These are phyloP conservation scores for Amia ocellicauda DNA, from an alignment of 2,113 vertebrate genomes.

Conservation along the genomic window DNA sequence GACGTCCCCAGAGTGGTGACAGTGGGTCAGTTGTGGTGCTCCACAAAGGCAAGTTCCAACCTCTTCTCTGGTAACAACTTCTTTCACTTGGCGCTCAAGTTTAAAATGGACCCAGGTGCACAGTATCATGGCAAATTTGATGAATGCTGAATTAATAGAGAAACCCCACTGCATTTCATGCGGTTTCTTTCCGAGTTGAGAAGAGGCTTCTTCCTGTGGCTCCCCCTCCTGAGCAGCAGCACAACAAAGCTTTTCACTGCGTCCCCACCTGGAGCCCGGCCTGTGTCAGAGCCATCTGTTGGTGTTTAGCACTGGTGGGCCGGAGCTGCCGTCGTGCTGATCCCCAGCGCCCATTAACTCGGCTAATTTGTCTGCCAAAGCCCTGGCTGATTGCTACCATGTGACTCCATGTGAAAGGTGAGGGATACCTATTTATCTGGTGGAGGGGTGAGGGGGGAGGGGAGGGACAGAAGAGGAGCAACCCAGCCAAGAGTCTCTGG, in stretches of 20 bases:
- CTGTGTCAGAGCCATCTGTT: slow-evolving; percentile 54
- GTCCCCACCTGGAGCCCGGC: slow-evolving; percentile 13
- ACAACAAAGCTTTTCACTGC: slow-evolving; percentile 12
- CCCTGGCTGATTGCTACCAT: slow-evolving; percentile 64
- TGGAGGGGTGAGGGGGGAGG: slow-evolving; percentile 16
- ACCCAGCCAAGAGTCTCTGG: not conserved
- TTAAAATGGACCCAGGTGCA: too few relatives aligned
- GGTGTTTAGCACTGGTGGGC: slow-evolving; percentile 58
- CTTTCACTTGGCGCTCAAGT: too few relatives aligned
- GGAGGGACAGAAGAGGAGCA: slow-evolving; percentile 3
- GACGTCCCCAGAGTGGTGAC: too few relatives aligned
- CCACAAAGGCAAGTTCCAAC: too few relatives aligned
- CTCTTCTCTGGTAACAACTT: too few relatives aligned
- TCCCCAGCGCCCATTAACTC: slow-evolving; percentile 62
- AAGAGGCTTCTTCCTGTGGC: not conserved
- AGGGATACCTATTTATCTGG: slow-evolving; percentile 60
- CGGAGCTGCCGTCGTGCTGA: slow-evolving; percentile 49
- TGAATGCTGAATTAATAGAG: too few relatives aligned
- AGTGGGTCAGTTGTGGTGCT: too few relatives aligned
- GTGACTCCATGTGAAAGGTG: slow-evolving; percentile 60
- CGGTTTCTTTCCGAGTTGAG: too few relatives aligned
- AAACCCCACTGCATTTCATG: too few relatives aligned
- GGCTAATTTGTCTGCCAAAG: slow-evolving; percentile 68
- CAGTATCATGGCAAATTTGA: too few relatives aligned
- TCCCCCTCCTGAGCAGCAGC: not conserved